Conservation (phyloP, 2,888 invertebrate genomes). For the Pandemis cinnamomeana region DNA sequence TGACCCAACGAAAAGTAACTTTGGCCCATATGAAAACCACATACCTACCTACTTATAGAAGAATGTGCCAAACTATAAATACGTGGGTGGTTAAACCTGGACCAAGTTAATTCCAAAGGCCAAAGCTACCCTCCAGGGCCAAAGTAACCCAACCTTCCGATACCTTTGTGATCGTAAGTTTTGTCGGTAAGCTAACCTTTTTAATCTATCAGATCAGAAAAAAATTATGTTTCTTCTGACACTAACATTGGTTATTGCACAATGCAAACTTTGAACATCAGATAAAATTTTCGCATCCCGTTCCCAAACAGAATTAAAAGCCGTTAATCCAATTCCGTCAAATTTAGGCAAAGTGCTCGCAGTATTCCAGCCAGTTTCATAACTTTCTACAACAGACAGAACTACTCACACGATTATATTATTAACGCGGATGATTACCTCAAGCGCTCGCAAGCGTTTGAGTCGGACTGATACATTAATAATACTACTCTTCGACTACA, state of each 20-base stretch:
- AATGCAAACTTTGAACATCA: neutral
- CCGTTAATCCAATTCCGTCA: slow-evolving; percentile 15
- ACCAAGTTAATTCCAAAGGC: no score
- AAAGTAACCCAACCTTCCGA: no score
- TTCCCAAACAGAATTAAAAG: slow-evolving; percentile 7
- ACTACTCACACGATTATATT: slow-evolving; percentile 28
- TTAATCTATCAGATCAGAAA: no score
- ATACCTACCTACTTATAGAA: no score
- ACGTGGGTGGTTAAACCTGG: no score
- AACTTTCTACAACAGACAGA: slow-evolving; percentile 30
- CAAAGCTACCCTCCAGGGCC: no score
- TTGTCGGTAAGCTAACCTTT: no score
- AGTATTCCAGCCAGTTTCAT: slow-evolving; percentile 16
- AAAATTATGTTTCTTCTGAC: no score
- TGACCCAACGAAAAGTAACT: no score
- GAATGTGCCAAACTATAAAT: no score
- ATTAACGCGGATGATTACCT: slow-evolving; percentile 29
- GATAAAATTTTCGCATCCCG: neutral
- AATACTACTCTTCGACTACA: slow-evolving; percentile 23
- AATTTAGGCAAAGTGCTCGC: slow-evolving; percentile 38
- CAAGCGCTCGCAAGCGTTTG: slow-evolving; percentile 11
- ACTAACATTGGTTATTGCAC: neutral
- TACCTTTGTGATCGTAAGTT: no score
- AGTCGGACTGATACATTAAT: slow-evolving; percentile 21
- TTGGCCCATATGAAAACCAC: no score